These are phyloP conservation scores for Pygoscelis adeliae DNA, from an alignment of 2,113 vertebrate species.

Conservation along the genomic window DNA sequence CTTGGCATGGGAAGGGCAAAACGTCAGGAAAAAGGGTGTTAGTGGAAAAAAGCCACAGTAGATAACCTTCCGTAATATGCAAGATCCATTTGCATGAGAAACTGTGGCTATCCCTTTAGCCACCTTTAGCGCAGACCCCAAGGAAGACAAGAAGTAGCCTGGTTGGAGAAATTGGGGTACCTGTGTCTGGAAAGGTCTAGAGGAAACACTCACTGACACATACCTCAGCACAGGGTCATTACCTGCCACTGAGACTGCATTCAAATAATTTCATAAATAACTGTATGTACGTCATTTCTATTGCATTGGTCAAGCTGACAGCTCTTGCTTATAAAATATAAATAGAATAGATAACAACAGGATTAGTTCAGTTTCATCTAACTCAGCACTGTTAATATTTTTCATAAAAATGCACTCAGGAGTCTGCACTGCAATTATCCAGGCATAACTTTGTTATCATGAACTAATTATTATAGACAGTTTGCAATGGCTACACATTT, in stretches of 20 bases:
- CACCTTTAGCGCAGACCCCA: neutral
- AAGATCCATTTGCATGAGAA: neutral
- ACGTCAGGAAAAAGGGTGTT: neutral
- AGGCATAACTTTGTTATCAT: constrained; percentile 54
- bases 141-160: neutral
- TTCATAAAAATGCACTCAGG: constrained; percentile 40
- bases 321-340: constrained; percentile 5
- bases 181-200: neutral
- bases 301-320: neutral
- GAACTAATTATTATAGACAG: constrained; percentile 59
- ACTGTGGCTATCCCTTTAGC: neutral
- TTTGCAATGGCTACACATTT: constrained; percentile 17
- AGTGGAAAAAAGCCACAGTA: neutral
- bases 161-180: neutral
- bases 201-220: neutral
- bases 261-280: neutral
- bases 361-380: constrained; percentile 28
- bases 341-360: neutral
- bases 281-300: neutral
- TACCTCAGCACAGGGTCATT: neutral
- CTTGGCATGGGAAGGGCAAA: neutral
- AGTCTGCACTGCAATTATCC: constrained; percentile 39
- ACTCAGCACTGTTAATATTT: constrained; percentile 24
- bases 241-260: neutral
- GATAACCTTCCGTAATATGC: neutral